Base-by-base conservation (phyloP, 1,140 invertebrate species). In the Spodoptera frugiperda region DNA sequence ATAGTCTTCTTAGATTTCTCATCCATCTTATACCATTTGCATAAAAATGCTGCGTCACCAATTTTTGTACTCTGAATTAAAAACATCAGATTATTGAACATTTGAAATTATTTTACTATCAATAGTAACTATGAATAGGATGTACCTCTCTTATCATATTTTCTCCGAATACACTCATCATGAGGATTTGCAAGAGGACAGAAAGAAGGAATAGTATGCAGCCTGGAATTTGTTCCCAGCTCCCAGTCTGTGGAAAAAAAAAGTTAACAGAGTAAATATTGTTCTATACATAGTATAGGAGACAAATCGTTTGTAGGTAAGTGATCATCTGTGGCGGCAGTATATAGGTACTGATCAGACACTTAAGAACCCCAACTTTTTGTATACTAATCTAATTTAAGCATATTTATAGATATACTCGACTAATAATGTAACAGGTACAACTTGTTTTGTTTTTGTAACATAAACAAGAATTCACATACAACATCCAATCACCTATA, bases 161-260 rank as follows among this genome's bases (percentile, higher is more conserved):
- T 84, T 93, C 90, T 1, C 90, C 91, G 57, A 89, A 93, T 21
- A 88, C 83, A 76, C 90, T 91, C 79, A 91, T 89, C 87, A 93
- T 90, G 12, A 91, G 79, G 68, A 93, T 89, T 82, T 93, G 90
- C 48, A 91, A 51, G 0, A 93, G 68, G 14, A 91, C 89, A 0
- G 89, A 91, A 0, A 77, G 25, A 5, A 92, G 78, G 78, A 92
- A 93, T n/a, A 93, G 77, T 39, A 91, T 44, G 9, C 84, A 84
- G 6, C 89, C 88, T 14, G 88, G 89, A 12, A 88, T 61, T 78
- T 91, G 80, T 14, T 76, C 68, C 83, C 84, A 87, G 44, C 83
- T 68, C 0, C 87, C 89, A 59, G 86, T 88, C 89, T 90, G 78
- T 25, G 68, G 86, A 77, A 59, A 12, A 54, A 10, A 48, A 39